These are phyloP conservation scores for Meteorus sp. DNA, from an alignment of 1,140 invertebrate genomes.

Conservation along the genomic window DNA sequence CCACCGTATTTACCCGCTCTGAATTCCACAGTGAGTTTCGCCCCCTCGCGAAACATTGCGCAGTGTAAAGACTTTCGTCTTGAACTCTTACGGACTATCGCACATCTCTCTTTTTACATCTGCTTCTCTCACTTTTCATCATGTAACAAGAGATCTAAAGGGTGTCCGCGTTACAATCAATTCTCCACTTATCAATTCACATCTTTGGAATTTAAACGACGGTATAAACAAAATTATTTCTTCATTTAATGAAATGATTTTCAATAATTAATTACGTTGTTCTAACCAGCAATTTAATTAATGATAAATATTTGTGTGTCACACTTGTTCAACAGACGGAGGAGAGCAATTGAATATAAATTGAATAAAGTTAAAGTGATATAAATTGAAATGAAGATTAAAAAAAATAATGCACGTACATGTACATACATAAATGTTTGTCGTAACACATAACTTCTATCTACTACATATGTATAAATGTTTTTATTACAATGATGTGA, in stretches of 20 bases:
- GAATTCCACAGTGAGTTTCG: constrained; percentile 43
- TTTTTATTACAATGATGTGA: too few species aligned
- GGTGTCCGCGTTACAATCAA: neutral
- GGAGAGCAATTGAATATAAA: too few species aligned
- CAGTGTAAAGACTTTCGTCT: constrained; percentile 40
- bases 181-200: neutral
- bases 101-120: neutral
- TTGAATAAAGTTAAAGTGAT: neutral
- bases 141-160: too few species aligned
- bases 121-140: too few species aligned
- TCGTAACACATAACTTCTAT: constrained; percentile 3
- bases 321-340: too few species aligned
- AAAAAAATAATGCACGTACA: too few species aligned
- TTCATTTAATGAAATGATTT: too few species aligned
- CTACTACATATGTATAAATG: neutral
- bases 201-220: neutral
- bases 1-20: constrained; percentile 48
- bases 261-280: too few species aligned
- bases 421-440: neutral
- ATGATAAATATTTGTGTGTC: neutral
- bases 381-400: neutral
- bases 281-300: too few species aligned
- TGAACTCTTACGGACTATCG: too few species aligned
- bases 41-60: constrained; percentile 47
- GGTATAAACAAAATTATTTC: constrained; percentile 28